Percentiles rank a stretch among this genome's conserved stretches.
phyloP scores from a whole-genome alignment of 2,888 invertebrate genomes.

The Platycheirus albimanus region DNA sequence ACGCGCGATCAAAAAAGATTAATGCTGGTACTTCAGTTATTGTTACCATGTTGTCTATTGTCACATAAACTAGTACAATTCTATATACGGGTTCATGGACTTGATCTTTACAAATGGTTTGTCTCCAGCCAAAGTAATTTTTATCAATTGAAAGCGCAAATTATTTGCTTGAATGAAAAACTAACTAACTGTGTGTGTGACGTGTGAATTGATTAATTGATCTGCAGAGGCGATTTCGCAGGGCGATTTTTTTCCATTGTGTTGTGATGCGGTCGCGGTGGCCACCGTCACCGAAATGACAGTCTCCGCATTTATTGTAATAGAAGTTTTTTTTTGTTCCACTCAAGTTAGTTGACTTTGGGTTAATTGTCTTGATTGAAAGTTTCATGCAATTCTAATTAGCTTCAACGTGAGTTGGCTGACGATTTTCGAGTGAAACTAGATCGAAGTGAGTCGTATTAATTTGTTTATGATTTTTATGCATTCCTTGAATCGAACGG shows the following conservation, averaged over 20 bases:
- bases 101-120: constrained; percentile 62
- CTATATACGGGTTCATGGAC: constrained; percentile 55
- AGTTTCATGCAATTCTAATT: constrained; percentile 67
- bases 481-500: constrained; percentile 26
- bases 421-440: constrained; percentile 50
- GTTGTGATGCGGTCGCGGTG: no score
- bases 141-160: constrained; percentile 51
- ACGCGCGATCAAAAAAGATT: constrained; percentile 28
- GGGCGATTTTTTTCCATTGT: no score
- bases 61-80: constrained; percentile 3
- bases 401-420: constrained; percentile 55
- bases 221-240: constrained; percentile 53
- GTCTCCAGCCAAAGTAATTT: constrained; percentile 43
- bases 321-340: constrained; percentile 7
- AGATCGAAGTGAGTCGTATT: constrained; percentile 67
- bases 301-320: not conserved
- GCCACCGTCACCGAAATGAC: not conserved
- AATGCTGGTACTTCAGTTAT: constrained; percentile 50
- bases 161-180: constrained; percentile 45
- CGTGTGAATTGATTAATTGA: constrained; percentile 70
- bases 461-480: constrained; percentile 51
- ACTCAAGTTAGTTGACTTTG: constrained; percentile 63
- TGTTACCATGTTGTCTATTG: constrained; percentile 54
- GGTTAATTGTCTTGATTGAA: constrained; percentile 72
- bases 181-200: constrained; percentile 27